These are phyloP conservation scores for Drosophila sucinea DNA, from an alignment of 1,140 invertebrate genomes.

Conservation along the genomic window DNA sequence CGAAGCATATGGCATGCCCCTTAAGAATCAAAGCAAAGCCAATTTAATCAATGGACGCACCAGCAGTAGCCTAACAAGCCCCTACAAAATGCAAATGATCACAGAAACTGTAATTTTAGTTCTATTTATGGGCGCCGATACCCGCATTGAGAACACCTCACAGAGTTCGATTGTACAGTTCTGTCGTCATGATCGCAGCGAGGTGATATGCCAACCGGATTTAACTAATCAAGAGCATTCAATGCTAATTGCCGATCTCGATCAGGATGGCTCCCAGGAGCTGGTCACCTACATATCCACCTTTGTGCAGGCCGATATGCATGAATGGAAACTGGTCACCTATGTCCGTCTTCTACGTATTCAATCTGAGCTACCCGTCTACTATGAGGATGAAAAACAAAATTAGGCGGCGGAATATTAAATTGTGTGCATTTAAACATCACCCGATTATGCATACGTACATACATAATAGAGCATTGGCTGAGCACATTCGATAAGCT, in stretches of 20 bases:
- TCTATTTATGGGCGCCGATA: conserved; percentile 88
- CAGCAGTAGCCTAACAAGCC: conserved; percentile 31
- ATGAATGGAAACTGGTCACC: conserved; percentile 86
- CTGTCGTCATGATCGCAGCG: conserved; percentile 85
- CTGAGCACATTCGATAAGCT: too few species aligned
- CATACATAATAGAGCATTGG: too few species aligned
- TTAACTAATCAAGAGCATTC: conserved; percentile 88
- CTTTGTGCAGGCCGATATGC: conserved; percentile 84
- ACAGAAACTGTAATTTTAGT: conserved; percentile 90
- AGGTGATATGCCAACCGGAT: conserved; percentile 88
- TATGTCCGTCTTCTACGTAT: conserved; percentile 87
- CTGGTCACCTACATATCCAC: conserved; percentile 89
- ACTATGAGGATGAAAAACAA: conserved; percentile 83
- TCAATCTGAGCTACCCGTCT: conserved; percentile 87
- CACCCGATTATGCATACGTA: neutral
- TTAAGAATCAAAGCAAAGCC: conserved; percentile 59
- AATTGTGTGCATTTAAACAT: conserved; percentile 52
- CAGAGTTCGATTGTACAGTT: conserved; percentile 89
- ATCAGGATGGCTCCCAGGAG: conserved; percentile 89
- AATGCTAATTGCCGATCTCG: conserved; percentile 88
- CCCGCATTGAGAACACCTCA: conserved; percentile 89
- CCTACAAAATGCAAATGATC: conserved; percentile 83
- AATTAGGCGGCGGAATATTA: conserved; percentile 48
- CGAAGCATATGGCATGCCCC: conserved; percentile 44
- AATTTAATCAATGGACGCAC: neutral